Conservation (phyloP, 1,140 invertebrate genomes). For the Drosophila asahinai region DNA sequence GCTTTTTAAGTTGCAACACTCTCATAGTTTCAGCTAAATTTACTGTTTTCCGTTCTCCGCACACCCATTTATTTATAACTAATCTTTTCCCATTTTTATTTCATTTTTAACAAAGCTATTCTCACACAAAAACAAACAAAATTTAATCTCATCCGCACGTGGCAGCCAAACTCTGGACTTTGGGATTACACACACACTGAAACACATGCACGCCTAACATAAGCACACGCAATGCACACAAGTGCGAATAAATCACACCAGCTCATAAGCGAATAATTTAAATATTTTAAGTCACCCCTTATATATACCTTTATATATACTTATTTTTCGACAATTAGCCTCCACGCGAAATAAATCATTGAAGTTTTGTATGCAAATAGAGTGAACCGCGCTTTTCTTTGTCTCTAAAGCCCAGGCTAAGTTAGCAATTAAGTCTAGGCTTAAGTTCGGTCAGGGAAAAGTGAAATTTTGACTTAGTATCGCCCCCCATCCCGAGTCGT, state of each 20-base stretch:
- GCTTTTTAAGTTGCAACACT: background rate
- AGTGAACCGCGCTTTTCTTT: conserved; percentile 42
- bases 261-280: conserved; percentile 44
- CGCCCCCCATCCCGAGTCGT: conserved; percentile 34
- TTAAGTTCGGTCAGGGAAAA: conserved; percentile 3
- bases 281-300: conserved; percentile 32
- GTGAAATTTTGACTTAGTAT: conserved; percentile 24
- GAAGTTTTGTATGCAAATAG: conserved; percentile 51
- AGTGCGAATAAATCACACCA: conserved; percentile 32
- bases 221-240: conserved; percentile 26
- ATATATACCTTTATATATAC: conserved; percentile 22
- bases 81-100: conserved; percentile 67
- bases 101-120: conserved; percentile 58
- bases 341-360: conserved; percentile 49
- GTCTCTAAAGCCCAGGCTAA: conserved; percentile 15
- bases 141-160: conserved; percentile 57
- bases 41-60: conserved; percentile 41
- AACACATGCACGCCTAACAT: conserved; percentile 44
- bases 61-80: conserved; percentile 54
- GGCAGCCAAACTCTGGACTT: conserved; percentile 65
- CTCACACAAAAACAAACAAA: conserved; percentile 45
- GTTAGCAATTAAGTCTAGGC: conserved; percentile 37
- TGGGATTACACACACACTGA: conserved; percentile 56
- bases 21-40: conserved; percentile 34
- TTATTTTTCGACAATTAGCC: conserved; percentile 49